These are phyloP conservation scores for Tanytarsus gracilentus DNA, from an alignment of 2,888 invertebrate genomes.

Conservation along the genomic window DNA sequence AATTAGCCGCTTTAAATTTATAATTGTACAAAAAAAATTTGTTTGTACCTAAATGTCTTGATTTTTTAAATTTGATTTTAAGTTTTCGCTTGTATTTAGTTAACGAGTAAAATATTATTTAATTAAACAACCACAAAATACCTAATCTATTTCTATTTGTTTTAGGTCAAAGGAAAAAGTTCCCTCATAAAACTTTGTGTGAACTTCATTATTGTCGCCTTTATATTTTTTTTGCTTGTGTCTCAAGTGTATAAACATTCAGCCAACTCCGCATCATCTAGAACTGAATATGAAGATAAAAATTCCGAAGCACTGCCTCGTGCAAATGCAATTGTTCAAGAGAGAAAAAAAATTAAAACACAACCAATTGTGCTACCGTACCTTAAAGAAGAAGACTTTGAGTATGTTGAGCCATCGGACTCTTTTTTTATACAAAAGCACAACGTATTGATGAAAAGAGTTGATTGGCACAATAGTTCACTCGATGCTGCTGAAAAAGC, in stretches of 20 bases:
- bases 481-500: neutral
- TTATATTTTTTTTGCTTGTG: neutral
- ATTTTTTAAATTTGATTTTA: no score
- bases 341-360: neutral
- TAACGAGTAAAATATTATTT: no score
- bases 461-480: constrained; percentile 9
- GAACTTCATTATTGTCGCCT: neutral
- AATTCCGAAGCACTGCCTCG: neutral
- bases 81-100: no score
- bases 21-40: no score
- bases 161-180: constrained; percentile 18
- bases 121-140: neutral
- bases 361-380: constrained; percentile 12
- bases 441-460: neutral
- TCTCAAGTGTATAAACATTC: constrained; percentile 15
- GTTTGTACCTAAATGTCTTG: no score
- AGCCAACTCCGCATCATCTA: neutral
- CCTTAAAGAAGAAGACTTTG: neutral
- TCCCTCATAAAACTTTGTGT: constrained; percentile 7
- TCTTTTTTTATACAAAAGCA: constrained; percentile 9
- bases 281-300: neutral
- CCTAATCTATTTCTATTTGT: neutral
- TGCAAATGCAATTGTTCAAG: neutral
- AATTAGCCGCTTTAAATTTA: no score
- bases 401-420: constrained; percentile 1